Conservation (phyloP, 2,888 invertebrate genomes). For the Pandemis heparana region DNA sequence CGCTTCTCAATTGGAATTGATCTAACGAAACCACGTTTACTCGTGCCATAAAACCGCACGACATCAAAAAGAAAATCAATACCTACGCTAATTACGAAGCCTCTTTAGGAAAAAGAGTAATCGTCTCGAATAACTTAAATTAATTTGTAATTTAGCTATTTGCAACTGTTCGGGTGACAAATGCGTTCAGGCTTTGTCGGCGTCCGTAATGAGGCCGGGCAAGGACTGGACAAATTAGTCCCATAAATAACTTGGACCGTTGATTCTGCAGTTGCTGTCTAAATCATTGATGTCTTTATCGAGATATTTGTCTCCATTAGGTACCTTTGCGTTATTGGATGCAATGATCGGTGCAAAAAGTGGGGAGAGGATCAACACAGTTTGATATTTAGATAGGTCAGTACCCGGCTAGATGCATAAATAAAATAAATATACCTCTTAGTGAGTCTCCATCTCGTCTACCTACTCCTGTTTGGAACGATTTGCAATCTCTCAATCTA, state of each 20-base stretch:
- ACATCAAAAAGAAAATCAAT: conserved; percentile 6
- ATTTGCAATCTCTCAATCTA: no score
- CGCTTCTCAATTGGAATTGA: neutral
- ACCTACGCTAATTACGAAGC: neutral
- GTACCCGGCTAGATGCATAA: no score
- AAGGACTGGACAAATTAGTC: conserved; percentile 78
- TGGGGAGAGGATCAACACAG: neutral
- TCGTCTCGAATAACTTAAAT: conserved; percentile 45
- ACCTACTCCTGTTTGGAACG: no score
- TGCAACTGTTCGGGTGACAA: conserved; percentile 79
- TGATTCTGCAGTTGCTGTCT: conserved; percentile 74
- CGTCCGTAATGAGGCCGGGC: conserved; percentile 74
- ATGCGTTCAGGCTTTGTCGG: conserved; percentile 79
- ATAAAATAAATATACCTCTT: no score
- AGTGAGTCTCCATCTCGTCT: no score
- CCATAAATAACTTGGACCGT: conserved; percentile 79
- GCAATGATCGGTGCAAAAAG: neutral
- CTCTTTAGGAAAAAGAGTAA: conserved; percentile 16
- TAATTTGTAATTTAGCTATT: conserved; percentile 73
- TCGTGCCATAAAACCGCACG: neutral
- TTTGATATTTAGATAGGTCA: neutral
- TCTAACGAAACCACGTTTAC: neutral
- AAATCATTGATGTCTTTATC: conserved; percentile 68
- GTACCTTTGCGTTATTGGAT: conserved; percentile 2
- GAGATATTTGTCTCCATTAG: conserved; percentile 25